Conservation (phyloP, 2,797 vertebrate genomes). For the Adelosebastes latens region DNA sequence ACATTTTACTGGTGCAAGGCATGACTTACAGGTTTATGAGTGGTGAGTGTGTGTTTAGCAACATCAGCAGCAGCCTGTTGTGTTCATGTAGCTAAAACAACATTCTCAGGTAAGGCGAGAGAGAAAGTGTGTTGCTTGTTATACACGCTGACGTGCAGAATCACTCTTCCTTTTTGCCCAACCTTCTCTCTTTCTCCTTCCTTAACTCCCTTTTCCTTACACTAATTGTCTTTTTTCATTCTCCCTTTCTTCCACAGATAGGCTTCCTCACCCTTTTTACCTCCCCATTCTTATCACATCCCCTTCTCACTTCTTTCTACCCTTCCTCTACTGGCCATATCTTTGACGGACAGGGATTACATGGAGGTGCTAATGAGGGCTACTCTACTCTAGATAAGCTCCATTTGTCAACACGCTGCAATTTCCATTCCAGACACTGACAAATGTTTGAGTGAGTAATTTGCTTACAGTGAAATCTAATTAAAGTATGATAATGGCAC, state of each 20-base stretch:
- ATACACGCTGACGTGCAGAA: background rate
- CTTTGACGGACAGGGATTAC: conserved; percentile 62
- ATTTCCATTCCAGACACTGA: conserved; percentile 55
- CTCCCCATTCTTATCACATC: conserved; percentile 10
- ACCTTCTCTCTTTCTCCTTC: background rate
- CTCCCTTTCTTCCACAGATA: background rate
- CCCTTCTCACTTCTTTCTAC: conserved; percentile 14
- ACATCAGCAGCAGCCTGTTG: conserved; percentile 4
- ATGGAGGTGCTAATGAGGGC: conserved; percentile 60
- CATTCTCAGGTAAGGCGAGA: conserved; percentile 8
- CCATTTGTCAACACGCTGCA: conserved; percentile 65
- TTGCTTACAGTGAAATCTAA: conserved; percentile 30
- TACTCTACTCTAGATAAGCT: conserved; percentile 58
- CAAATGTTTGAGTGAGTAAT: conserved; percentile 44
- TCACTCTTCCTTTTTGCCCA: background rate
- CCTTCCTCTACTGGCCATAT: conserved; percentile 32
- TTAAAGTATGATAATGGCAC: conserved; percentile 15
- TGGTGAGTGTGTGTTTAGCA: background rate
- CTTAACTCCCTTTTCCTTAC: background rate
- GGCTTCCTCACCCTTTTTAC: background rate
- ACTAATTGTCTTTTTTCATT: background rate
- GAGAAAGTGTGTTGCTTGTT: background rate
- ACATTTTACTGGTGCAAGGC: conserved; percentile 6
- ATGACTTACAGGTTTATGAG: conserved; percentile 16
- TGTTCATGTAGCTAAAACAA: conserved; percentile 24